Evolutionary conservation across 2,888 invertebrate genomes (phyloP).

Genomic region (Drosophila diplacantha): DNA sequence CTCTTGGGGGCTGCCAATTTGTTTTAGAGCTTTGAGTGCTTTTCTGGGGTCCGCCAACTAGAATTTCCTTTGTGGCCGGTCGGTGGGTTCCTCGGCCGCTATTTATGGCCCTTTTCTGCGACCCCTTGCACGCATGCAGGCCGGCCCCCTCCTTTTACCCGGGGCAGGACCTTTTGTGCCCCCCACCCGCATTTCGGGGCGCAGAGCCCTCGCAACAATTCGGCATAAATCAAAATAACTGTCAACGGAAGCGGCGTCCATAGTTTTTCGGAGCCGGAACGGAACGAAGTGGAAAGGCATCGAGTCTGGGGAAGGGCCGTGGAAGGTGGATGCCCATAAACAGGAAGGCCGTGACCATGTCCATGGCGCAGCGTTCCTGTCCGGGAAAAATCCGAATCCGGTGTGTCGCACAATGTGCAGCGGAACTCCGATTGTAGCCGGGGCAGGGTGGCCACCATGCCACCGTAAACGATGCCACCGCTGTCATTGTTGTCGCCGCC

Average conservation of each 20-base stretch:
- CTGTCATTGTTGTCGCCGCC: slow-evolving; percentile 40
- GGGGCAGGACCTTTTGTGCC: slow-evolving; percentile 8
- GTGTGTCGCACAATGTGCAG: slow-evolving; percentile 42
- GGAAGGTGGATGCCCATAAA: slow-evolving; percentile 37
- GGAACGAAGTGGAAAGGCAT: slow-evolving; percentile 20
- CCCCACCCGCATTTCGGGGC: slow-evolving; percentile 12
- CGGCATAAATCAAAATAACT: slow-evolving; percentile 72
- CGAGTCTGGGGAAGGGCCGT: neutral
- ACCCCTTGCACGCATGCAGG: slow-evolving; percentile 51
- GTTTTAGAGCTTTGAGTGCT: slow-evolving; percentile 63
- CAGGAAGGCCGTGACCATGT: slow-evolving; percentile 41
- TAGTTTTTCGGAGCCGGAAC: slow-evolving; percentile 59
- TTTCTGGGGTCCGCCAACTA: slow-evolving; percentile 54
- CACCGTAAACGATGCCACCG: slow-evolving; percentile 11
- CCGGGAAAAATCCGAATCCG: slow-evolving; percentile 46
- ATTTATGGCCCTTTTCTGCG: slow-evolving; percentile 65
- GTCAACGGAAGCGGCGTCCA: slow-evolving; percentile 72
- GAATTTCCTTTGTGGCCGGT: slow-evolving; percentile 53
- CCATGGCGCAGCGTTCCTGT: slow-evolving; percentile 37
- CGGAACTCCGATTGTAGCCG: slow-evolving; percentile 18
- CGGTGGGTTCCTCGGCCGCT: slow-evolving; percentile 36
- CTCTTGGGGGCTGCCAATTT: slow-evolving; percentile 50
- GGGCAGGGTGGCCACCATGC: slow-evolving; percentile 42
- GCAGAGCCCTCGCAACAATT: slow-evolving; percentile 47
- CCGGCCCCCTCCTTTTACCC: slow-evolving; percentile 7